These are phyloP conservation scores for Sylvilagus floridanus DNA, from an alignment of 2,797 vertebrate species.

Conservation along the genomic window DNA sequence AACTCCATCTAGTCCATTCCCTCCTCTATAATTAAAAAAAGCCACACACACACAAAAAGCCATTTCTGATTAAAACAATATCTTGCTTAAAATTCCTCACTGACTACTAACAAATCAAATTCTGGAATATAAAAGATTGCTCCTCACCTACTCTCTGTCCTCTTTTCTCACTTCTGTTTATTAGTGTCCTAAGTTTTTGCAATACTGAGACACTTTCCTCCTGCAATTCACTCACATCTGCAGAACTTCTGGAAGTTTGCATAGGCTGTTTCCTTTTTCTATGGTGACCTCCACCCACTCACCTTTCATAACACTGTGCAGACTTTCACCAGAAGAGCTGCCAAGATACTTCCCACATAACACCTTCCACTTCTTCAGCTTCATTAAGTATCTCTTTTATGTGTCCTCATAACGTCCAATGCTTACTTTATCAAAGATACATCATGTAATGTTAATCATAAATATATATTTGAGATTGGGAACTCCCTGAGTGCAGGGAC, in stretches of 20 bases:
- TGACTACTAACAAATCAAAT: background rate
- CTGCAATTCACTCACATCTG: background rate
- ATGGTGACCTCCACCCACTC: fast-evolving
- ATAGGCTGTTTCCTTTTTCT: background rate
- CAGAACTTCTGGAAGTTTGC: background rate
- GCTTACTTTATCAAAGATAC: background rate
- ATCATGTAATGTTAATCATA: background rate
- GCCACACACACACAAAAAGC: background rate
- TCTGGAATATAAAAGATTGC: background rate
- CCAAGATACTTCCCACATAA: background rate
- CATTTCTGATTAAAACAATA: background rate
- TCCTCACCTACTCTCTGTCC: background rate
- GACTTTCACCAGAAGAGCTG: background rate
- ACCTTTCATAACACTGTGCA: background rate
- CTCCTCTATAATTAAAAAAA: background rate
- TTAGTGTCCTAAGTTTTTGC: background rate
- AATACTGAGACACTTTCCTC: background rate
- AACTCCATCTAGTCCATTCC: background rate
- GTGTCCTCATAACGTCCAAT: background rate
- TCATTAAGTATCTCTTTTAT: background rate
- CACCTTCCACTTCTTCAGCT: background rate
- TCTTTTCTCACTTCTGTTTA: background rate
- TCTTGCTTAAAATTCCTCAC: background rate
- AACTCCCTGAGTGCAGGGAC: background rate
- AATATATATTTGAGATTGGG: background rate